A percentile compares a stretch with the other conserved stretches of the same genome.
Conservation (phyloP, 1,140 invertebrate genomes). For the Drepana arcuata region DNA sequence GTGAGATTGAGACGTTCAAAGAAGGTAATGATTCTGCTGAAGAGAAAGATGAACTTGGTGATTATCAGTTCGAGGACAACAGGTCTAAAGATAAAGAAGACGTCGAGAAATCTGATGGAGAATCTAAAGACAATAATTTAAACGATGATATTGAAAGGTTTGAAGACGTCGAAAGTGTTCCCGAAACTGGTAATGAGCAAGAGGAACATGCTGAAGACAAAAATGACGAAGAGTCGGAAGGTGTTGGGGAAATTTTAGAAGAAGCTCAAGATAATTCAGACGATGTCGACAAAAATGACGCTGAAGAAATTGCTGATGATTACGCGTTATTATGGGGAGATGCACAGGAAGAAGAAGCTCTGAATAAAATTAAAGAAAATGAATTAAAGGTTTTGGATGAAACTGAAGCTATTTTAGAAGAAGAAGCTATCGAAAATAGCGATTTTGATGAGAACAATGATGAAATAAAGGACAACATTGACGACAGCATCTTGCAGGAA, state of each 20-base stretch:
- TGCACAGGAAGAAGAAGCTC: conserved; percentile 1
- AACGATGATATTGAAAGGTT: not conserved
- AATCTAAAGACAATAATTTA: conserved; percentile 4
- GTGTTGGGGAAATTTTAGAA: conserved; percentile 2
- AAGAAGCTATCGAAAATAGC: conserved; percentile 2
- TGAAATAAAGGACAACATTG: conserved; percentile 14
- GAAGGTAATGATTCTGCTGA: conserved; percentile 2
- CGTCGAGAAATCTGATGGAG: too few species aligned
- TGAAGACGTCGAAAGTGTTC: not conserved
- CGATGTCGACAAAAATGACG: conserved; percentile 8
- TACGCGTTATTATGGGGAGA: conserved; percentile 7
- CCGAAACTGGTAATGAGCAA: not conserved
- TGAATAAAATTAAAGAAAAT: conserved; percentile 9
- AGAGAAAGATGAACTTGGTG: conserved; percentile 15
- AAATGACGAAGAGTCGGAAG: conserved; percentile 1
- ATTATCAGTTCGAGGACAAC: conserved; percentile 53
- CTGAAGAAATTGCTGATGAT: conserved; percentile 2
- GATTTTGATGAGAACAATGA: conserved; percentile 5
- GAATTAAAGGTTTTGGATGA: conserved; percentile 29
- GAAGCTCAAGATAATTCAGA: conserved; percentile 2
- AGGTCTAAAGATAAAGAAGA: conserved; percentile 30
- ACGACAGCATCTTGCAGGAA: conserved; percentile 1
- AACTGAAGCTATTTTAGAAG: conserved; percentile 11
- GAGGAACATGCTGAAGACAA: conserved; percentile 4
- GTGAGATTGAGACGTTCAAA: conserved; percentile 3